Base-by-base conservation (phyloP, 2,797 vertebrate species). In the Otolemur crassicaudatus region DNA sequence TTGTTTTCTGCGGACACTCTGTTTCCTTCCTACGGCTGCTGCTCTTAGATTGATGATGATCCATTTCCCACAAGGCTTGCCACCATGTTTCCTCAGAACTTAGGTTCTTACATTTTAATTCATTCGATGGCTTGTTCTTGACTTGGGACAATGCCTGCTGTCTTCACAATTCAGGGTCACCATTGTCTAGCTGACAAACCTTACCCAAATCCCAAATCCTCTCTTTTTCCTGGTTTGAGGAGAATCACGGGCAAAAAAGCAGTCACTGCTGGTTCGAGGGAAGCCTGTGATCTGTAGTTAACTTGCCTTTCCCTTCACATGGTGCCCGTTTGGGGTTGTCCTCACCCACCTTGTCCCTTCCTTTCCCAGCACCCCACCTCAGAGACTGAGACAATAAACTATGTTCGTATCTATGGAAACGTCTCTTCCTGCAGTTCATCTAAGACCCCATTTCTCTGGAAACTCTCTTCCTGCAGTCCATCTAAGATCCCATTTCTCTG, bases 51-150 rank as follows among this genome's bases (percentile, higher is more conserved):
- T 95, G 95, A 96, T 85, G 95, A 91, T 93, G 95, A 91, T 93
- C 96, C 93, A 43, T 97, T 97, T 98, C 96, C 97, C 83, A 94
- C 92, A 94, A 97, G 94, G 49, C 95, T 97, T 95, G 87, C 83
- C 63, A 60, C 94, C 94, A 95, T 90, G 94, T 82, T 85, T 97
- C 80, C 95, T 95, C 29, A 65, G 97, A 97, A 94, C 43, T 90
- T 70, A 92, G 80, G 61, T 81, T 92, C 97, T 96, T 96, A 83
- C 89, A 90, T 97, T 95, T 94, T 95, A 96, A 97, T 97, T 97
- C 86, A 90, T 89, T 65, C 1, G 3, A 65, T 34, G 91, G 58
- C 69, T 81, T 81, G 29, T 88, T 95, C 49, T 87, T 88, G 91
- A 69, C 86, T 67, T 75, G 87, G 90, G 87, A 97, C 79, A 96